Evolutionary conservation across 2,888 invertebrate species (phyloP), one percentile per base, ranked within the genome.

Genomic region (Eristalis intricaria): DNA sequence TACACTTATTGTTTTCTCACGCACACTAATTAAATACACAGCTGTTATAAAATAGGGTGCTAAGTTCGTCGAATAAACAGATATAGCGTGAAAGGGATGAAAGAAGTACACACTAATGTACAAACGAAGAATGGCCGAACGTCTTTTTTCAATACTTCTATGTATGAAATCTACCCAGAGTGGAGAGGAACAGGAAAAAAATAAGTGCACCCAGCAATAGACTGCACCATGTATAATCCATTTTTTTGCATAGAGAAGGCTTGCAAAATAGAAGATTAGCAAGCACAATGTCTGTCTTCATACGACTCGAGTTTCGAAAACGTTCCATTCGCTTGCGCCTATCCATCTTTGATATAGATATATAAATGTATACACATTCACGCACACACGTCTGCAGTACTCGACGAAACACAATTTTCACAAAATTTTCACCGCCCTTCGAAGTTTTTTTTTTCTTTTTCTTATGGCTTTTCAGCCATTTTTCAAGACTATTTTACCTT

Each of bases 371-470:
- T 77, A 84, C 61, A 70, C 40, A 50, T n/a, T 26, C 29, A 64
- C 40, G 23, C 70, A 68, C 56, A 58, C 76, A 58, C 58, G 40
- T 15, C 68, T 29, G 56, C 43, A 76, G 35, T 35, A 80, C 77
- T 84, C 76, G 71, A 83, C 70, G 83, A 83, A 83, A 83, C 74
- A 79, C 74, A 65, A 74, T 76, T 82, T 77, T 77, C 68, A 68
- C 76, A 78, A 43, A 78, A 63, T 78, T 78, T 87, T 84, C 87
- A 84, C 87, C 87, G 87, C 87, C 87, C 87, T 87, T 87, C 84
- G 84, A 75, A 56, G 74, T 79, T 79, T 87, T 87, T 84, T 38
- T 32, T 38, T 70, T 64, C 68, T 38, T 60, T 60, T 73, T 73
- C 15, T 22, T 76, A 23, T 83, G 84, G 64, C 79, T 83, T 83